Percentiles rank a stretch among this genome's conserved stretches.
phyloP scores from a whole-genome alignment of 2,888 invertebrate species.

The Dynastes hyllus region DNA sequence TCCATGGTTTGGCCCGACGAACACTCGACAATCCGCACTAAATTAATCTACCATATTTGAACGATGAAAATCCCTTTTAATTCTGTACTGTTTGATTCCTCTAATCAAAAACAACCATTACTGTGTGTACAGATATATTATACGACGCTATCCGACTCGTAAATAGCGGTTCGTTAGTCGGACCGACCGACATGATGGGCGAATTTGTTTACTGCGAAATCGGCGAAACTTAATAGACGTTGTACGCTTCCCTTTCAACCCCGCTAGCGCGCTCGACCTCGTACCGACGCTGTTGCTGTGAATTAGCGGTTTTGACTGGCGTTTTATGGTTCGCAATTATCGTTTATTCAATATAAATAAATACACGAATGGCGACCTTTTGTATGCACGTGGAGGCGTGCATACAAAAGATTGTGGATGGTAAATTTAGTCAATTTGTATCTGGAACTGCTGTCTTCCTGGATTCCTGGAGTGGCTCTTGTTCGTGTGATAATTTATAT shows the following conservation, averaged over 20 bases:
- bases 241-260: neutral
- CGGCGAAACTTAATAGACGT: neutral
- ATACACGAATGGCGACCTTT: neutral
- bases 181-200: neutral
- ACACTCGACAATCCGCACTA: neutral
- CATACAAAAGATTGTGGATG: no score
- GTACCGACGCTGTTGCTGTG: no score
- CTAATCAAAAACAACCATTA: conserved; percentile 7
- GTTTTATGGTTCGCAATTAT: neutral
- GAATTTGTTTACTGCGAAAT: neutral
- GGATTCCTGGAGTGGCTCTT: no score
- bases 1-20: no score
- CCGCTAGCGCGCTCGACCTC: no score
- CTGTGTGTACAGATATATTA: neutral
- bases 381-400: no score
- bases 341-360: neutral
- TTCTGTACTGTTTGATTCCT: neutral
- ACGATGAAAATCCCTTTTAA: neutral
- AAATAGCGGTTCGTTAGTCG: neutral
- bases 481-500: no score
- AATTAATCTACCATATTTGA: conserved; percentile 3
- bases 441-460: no score
- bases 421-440: no score
- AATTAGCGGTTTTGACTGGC: no score
- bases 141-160: neutral